Base-by-base conservation (phyloP, 2,113 vertebrate species). In the Pygoscelis adeliae region DNA sequence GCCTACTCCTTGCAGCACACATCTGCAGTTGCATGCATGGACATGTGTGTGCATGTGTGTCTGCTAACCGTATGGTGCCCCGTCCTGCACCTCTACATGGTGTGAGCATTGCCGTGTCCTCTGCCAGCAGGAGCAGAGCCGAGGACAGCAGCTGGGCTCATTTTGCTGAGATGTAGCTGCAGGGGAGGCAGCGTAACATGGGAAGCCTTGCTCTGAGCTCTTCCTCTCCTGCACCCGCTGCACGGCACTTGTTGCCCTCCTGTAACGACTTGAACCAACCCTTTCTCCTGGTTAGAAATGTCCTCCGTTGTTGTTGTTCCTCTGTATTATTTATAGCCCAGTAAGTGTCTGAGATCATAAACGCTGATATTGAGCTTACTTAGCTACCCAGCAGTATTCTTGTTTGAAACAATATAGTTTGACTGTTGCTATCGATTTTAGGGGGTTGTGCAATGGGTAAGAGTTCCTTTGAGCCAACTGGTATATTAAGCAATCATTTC, bases 401-500 rank as follows among this genome's bases (percentile, higher is more conserved):
- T 56, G 46, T 97, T 98, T 97, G 98, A 98, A 98, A 98, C 98
- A 98, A 98, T 98, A 89, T 95, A 83, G 94, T 94, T 95, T 98
- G 98, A 98, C 98, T 97, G 98, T 97, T 97, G 98, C 98, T 98
- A 99, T 99, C 98, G 99, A 99, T 99, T 98, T 94, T 52, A 97
- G 97, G 96, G 98, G 98, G 98, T 90, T 98, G 98, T 96, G 98
- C 94, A 98, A 89, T 95, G 98, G 89, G 97, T 98, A 98, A 98
- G 98, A 97, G 98, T 95, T 98, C 98, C 98, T 99, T 74, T 58
- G 98, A 98, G 98, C 98, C 98, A 70, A 97, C 97, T 93, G 98
- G 98, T 98, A 98, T 99, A 99, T 99, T 99, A 99, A 99, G 99
- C 98, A 98, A 98, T 99, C 98, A 98, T 98, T 99, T 98, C 99